phyloP scores from a whole-genome alignment of 2,888 invertebrate genomes.

The Quadroppia sp. region DNA sequence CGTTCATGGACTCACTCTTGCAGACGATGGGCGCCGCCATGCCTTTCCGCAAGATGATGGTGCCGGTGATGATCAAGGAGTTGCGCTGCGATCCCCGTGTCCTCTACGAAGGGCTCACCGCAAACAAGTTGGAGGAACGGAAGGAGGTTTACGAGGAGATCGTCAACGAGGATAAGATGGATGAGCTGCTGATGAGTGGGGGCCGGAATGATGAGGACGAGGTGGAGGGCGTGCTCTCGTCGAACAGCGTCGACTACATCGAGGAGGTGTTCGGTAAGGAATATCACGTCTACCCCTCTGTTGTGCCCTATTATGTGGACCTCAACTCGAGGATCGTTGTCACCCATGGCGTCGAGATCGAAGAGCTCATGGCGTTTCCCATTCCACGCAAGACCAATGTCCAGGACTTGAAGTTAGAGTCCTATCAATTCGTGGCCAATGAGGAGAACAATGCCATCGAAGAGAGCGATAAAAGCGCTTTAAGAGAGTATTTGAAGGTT shows the following conservation, averaged over 20 bases:
- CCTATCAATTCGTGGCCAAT: conserved; percentile 24
- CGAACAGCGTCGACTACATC: background rate
- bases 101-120: conserved; percentile 25
- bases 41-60: conserved; percentile 22
- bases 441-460: conserved; percentile 16
- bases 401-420: conserved; percentile 13
- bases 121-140: conserved; percentile 6
- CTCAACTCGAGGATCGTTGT: conserved; percentile 11
- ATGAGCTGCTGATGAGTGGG: too few species aligned
- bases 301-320: background rate
- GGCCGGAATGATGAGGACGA: too few species aligned
- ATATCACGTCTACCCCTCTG: background rate
- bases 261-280: background rate
- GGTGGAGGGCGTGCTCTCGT: background rate
- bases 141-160: conserved; percentile 46
- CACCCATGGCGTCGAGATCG: conserved; percentile 20
- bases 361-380: conserved; percentile 10
- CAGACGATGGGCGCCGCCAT: conserved; percentile 24
- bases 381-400: conserved; percentile 18
- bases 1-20: conserved; percentile 38
- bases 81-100: conserved; percentile 34
- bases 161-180: conserved; percentile 44
- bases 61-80: conserved; percentile 24
- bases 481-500: conserved; percentile 14
- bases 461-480: background rate